These are phyloP conservation scores for Danio jaintianensis DNA, from an alignment of 2,797 vertebrate genomes.

Conservation along the genomic window DNA sequence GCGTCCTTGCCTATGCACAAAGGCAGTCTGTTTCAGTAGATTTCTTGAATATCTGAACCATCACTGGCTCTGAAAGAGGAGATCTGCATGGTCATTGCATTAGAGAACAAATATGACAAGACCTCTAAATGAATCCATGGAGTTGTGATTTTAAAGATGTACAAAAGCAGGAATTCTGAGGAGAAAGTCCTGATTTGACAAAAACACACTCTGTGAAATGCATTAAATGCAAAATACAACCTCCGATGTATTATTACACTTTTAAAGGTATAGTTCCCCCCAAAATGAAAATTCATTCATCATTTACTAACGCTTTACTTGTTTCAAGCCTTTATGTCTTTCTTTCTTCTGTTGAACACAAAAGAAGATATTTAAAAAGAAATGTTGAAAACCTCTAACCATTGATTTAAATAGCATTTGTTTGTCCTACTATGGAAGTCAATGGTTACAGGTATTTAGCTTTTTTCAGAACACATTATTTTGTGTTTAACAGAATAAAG, in stretches of 20 bases:
- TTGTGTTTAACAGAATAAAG: too few relatives aligned
- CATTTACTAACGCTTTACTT: too few relatives aligned
- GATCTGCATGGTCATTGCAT: not conserved
- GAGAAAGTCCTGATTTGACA: not conserved
- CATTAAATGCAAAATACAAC: too few relatives aligned
- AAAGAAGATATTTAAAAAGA: too few relatives aligned
- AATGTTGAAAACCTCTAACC: too few relatives aligned
- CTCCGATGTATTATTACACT: not conserved
- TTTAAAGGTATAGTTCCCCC: not conserved
- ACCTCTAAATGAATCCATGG: not conserved
- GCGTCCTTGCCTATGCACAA: not conserved
- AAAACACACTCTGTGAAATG: not conserved
- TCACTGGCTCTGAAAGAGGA: not conserved
- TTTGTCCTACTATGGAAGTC: too few relatives aligned
- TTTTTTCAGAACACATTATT: too few relatives aligned
- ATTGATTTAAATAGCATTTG: too few relatives aligned
- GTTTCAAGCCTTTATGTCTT: too few relatives aligned
- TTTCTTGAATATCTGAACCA: not conserved
- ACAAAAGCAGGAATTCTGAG: not conserved
- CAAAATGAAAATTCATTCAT: too few relatives aligned
- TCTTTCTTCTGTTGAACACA: too few relatives aligned
- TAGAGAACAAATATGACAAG: not conserved
- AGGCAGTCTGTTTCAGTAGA: not conserved
- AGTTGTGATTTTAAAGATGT: slow-evolving; percentile 4
- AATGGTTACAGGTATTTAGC: too few relatives aligned